Percentiles rank a stretch among this genome's conserved stretches.
Evolutionary conservation across 2,113 vertebrate genomes (phyloP).

Genomic region (Orientallactaga bullata): DNA sequence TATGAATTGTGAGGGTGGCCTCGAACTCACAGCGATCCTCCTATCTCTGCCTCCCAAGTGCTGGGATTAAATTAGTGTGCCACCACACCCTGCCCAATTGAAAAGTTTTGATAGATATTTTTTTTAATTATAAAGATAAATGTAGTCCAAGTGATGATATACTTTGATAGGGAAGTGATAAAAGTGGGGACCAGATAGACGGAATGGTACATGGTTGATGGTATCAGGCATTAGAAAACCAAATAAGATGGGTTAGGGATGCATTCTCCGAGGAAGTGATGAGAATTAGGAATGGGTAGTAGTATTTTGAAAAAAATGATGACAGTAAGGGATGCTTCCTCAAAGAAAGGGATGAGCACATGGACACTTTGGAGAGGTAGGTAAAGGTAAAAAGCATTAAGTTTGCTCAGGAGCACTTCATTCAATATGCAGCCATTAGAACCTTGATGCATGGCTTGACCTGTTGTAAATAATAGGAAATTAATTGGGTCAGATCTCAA

Average conservation of each 20-base stretch:
- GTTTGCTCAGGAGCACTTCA: not conserved
- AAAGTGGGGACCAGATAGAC: not conserved
- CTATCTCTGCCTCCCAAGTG: no score
- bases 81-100: no score
- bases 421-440: not conserved
- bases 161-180: not conserved
- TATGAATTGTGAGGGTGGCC: no score
- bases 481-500: not conserved
- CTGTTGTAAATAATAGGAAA: not conserved
- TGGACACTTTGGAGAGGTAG: not conserved
- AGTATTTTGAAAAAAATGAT: no score
- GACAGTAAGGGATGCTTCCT: no score
- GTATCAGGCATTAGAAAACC: not conserved
- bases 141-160: not conserved
- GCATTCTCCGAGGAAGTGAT: not conserved
- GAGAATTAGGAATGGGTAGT: no score
- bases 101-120: no score
- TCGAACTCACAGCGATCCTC: no score
- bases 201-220: rapidly evolving
- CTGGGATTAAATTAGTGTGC: no score
- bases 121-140: no score
- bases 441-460: not conserved
- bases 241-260: not conserved
- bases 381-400: not conserved
- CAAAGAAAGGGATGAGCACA: no score